phyloP scores from a whole-genome alignment of 2,888 invertebrate species.

The Melangyna quadrimaculata region DNA sequence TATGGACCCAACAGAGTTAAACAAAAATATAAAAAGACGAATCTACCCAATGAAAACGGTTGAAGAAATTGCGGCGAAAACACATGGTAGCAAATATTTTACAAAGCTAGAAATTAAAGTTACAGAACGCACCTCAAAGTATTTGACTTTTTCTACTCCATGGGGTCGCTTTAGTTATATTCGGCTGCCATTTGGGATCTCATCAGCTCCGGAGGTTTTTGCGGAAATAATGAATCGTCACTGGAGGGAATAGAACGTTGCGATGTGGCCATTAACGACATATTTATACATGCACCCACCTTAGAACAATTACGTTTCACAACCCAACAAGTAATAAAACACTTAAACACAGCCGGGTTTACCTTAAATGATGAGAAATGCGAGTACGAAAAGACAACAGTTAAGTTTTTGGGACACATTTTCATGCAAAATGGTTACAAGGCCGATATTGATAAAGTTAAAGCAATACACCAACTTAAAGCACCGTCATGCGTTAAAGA shows the following conservation, averaged over 20 bases:
- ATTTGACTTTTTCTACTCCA: too few species aligned
- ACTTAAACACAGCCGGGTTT: background rate
- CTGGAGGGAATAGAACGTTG: background rate
- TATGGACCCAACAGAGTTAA: too few species aligned
- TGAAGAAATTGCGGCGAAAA: background rate
- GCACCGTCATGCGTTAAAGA: conserved; percentile 45
- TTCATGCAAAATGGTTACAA: conserved; percentile 73
- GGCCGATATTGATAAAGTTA: conserved; percentile 74
- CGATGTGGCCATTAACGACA: background rate
- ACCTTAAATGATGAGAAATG: background rate
- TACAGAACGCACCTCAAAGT: background rate
- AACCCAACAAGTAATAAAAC: background rate
- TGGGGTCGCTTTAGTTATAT: background rate
- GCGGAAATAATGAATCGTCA: background rate
- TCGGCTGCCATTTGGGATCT: background rate
- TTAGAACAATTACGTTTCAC: background rate
- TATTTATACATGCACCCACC: background rate
- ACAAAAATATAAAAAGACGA: too few species aligned
- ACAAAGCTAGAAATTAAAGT: background rate
- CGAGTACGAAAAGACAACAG: conserved; percentile 14
- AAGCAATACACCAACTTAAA: conserved; percentile 72
- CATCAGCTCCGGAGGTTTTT: background rate
- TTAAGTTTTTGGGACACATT: conserved; percentile 75
- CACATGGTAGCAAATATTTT: background rate
- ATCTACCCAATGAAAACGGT: background rate